Evolutionary conservation across 2,888 invertebrate species (phyloP).

Genomic region (Chrysodeixis includens): DNA sequence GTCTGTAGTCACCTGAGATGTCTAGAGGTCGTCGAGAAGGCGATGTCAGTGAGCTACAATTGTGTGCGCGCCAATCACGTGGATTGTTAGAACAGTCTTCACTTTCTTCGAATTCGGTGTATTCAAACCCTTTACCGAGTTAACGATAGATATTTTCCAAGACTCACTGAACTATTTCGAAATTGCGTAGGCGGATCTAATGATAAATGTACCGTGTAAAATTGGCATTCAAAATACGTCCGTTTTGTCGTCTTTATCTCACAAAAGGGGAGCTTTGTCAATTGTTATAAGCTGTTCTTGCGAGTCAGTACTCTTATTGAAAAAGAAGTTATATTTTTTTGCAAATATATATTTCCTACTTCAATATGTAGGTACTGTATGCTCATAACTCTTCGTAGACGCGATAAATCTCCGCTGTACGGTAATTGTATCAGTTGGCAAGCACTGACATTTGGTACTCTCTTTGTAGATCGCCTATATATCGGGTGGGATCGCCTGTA

Average conservation of each 20-base stretch:
- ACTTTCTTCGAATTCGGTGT: slow-evolving; percentile 38
- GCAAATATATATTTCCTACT: background rate
- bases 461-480: slow-evolving; percentile 67
- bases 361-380: no score
- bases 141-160: slow-evolving; percentile 11
- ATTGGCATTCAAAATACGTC: slow-evolving; percentile 46
- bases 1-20: slow-evolving; percentile 77
- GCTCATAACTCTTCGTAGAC: slow-evolving; percentile 30
- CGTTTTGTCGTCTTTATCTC: slow-evolving; percentile 43
- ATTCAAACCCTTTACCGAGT: slow-evolving; percentile 12
- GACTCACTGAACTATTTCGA: slow-evolving; percentile 16
- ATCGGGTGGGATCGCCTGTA: slow-evolving; percentile 67
- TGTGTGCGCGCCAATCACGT: slow-evolving; percentile 76
- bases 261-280: slow-evolving; percentile 44
- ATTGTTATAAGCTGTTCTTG: slow-evolving; percentile 45
- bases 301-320: slow-evolving; percentile 23
- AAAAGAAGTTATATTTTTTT: slow-evolving; percentile 9
- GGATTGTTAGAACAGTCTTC: slow-evolving; percentile 57
- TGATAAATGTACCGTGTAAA: slow-evolving; percentile 42
- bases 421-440: slow-evolving; percentile 73
- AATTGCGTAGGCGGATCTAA: slow-evolving; percentile 13
- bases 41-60: slow-evolving; percentile 65
- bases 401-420: slow-evolving; percentile 63
- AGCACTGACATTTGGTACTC: slow-evolving; percentile 70
- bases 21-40: slow-evolving; percentile 81